A percentile compares a stretch with the other conserved stretches of the same genome.
phyloP scores from a whole-genome alignment of 1,140 invertebrate genomes.

The Acromyrmex heyeri region DNA sequence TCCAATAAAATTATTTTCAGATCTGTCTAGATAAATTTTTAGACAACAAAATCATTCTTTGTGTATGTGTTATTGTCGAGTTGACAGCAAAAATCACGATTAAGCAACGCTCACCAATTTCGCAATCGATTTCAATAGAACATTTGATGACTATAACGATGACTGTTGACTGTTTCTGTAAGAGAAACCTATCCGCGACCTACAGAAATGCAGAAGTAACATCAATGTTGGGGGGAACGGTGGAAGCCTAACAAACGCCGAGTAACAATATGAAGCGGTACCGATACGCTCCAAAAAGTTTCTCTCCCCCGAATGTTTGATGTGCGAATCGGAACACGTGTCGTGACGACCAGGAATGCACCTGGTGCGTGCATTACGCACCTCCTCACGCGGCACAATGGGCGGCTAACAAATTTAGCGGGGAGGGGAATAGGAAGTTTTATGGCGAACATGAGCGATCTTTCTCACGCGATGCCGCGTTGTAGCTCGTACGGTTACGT shows the following conservation, averaged over 20 bases:
- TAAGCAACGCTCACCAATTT: constrained; percentile 1
- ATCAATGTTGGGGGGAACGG: not conserved
- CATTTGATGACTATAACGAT: constrained; percentile 49
- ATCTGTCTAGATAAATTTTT: too few relatives aligned
- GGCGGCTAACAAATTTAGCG: constrained; percentile 75
- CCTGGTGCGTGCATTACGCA: constrained; percentile 73
- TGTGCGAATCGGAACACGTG: constrained; percentile 79
- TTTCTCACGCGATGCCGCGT: constrained; percentile 73
- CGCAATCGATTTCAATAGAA: not conserved
- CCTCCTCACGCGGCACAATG: constrained; percentile 70
- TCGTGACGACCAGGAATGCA: constrained; percentile 70
- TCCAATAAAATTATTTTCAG: too few relatives aligned
- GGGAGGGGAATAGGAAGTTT: constrained; percentile 49
- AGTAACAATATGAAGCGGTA: constrained; percentile 30
- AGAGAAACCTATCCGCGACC: constrained; percentile 57
- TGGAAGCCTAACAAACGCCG: constrained; percentile 4
- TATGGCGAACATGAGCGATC: constrained; percentile 70
- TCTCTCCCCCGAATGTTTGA: constrained; percentile 66
- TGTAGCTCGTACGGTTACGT: not conserved
- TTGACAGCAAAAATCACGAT: not conserved
- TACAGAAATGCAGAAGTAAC: constrained; percentile 19
- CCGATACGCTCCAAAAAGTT: constrained; percentile 29
- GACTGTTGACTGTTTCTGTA: constrained; percentile 58
- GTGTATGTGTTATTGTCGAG: not conserved
- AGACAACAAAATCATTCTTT: too few relatives aligned